These are phyloP conservation scores for Paramacrobiotus metropolitanus DNA, from an alignment of 1,140 invertebrate genomes.

Conservation along the genomic window DNA sequence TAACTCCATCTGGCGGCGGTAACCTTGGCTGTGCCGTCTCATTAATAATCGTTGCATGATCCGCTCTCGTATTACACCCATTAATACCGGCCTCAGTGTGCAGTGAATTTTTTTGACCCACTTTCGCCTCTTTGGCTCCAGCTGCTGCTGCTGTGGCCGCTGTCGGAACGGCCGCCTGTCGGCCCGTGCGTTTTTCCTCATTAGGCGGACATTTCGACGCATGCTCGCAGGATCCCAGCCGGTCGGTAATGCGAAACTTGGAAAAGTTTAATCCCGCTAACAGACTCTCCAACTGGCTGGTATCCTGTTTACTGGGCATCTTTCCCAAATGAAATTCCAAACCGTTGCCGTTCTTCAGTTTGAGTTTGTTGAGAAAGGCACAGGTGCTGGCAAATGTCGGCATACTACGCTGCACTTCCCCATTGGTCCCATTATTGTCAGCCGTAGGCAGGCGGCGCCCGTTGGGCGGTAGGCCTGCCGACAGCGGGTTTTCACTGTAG, in stretches of 20 bases:
- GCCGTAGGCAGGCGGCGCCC: too few relatives aligned
- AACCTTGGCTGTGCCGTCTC: too few relatives aligned
- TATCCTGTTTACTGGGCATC: neutral
- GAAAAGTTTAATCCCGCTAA: neutral
- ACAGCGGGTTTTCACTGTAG: too few relatives aligned
- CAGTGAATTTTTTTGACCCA: neutral
- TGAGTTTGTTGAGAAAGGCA: too few relatives aligned
- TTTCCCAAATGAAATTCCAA: too few relatives aligned
- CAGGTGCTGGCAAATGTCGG: too few relatives aligned
- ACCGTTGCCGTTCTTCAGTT: too few relatives aligned
- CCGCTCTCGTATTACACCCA: neutral
- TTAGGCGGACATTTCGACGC: neutral
- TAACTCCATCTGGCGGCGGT: too few relatives aligned
- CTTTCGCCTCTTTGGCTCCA: neutral
- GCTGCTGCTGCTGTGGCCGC: neutral
- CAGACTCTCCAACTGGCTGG: neutral
- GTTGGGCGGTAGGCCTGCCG: too few relatives aligned
- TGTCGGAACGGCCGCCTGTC: neutral
- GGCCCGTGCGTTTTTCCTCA: neutral
- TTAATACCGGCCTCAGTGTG: neutral
- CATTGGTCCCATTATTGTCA: too few relatives aligned
- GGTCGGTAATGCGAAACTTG: neutral
- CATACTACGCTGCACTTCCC: too few relatives aligned
- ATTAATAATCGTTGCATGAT: neutral
- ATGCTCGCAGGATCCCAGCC: neutral